A percentile compares a stretch with the other conserved stretches of the same genome.
These are phyloP conservation scores for Ormyrus rosae DNA, from an alignment of 2,888 invertebrate species.

Conservation along the genomic window DNA sequence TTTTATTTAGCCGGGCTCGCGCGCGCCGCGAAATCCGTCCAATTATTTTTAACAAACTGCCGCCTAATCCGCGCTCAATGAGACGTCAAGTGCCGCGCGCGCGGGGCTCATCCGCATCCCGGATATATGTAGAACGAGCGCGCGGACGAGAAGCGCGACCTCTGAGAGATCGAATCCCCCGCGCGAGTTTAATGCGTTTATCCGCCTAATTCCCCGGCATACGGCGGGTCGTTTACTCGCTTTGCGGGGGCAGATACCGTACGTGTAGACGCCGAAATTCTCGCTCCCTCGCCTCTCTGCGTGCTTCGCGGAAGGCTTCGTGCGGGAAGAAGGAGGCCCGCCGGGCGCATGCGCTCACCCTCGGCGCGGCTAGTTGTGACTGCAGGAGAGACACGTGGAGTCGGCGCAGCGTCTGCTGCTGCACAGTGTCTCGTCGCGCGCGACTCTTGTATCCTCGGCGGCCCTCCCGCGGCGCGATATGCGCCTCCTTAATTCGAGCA, in stretches of 20 bases:
- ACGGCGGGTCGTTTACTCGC: no score
- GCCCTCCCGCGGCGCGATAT: neutral
- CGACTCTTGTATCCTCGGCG: neutral
- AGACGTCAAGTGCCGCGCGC: slow-evolving; percentile 36
- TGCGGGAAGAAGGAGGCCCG: no score
- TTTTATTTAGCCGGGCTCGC: neutral
- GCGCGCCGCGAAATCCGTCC: neutral
- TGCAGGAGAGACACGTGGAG: slow-evolving; percentile 49
- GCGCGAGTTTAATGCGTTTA: no score
- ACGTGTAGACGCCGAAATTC: no score
- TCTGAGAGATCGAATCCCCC: no score
- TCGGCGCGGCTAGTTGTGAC: neutral
- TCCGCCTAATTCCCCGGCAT: no score
- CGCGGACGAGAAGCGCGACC: neutral
- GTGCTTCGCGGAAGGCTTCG: no score
- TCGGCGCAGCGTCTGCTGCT: slow-evolving; percentile 33
- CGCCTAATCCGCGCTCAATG: slow-evolving; percentile 34
- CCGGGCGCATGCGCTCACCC: slow-evolving; percentile 27
- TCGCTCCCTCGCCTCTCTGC: no score
- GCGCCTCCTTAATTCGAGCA: neutral
- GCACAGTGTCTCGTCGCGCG: slow-evolving; percentile 28
- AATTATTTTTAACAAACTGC: slow-evolving; percentile 51
- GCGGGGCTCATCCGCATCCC: neutral
- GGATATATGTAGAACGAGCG: slow-evolving; percentile 5
- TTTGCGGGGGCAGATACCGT: no score